These are phyloP conservation scores for Syngnathus rostellatus DNA, from an alignment of 2,797 vertebrate species.

Conservation along the genomic window DNA sequence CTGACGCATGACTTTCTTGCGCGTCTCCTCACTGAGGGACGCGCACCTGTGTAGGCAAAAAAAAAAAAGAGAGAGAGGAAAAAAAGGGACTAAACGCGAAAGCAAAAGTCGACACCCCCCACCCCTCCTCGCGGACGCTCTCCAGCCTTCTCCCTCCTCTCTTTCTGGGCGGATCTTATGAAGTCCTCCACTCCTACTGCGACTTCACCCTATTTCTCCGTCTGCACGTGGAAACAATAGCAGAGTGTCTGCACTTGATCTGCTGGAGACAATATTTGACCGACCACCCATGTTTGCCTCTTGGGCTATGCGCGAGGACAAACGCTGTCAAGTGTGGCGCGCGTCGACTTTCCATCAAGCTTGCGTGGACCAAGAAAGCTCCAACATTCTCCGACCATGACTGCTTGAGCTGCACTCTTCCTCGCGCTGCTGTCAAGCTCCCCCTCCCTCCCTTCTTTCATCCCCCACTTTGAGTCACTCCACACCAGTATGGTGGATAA, in stretches of 20 bases:
- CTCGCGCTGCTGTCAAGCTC: background rate
- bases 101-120: background rate
- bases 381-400: constrained; percentile 33
- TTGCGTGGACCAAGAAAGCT: background rate
- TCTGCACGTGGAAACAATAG: constrained; percentile 50
- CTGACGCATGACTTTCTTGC: background rate
- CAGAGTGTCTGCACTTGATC: constrained; percentile 6
- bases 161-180: constrained; percentile 44
- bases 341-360: background rate
- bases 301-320: constrained; percentile 17
- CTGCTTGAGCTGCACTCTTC: constrained; percentile 27
- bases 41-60: background rate
- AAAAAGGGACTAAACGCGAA: background rate
- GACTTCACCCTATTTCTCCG: background rate
- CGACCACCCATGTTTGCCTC: background rate
- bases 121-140: background rate
- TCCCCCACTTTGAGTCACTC: constrained; percentile 19
- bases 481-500: constrained; percentile 85
- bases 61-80: no score
- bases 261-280: background rate
- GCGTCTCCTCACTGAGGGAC: background rate
- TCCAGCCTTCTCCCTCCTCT: background rate
- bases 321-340: constrained; percentile 23
- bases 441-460: constrained; percentile 15
- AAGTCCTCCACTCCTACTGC: background rate